phyloP scores from a whole-genome alignment of 2,113 vertebrate species.

The Muntiacus muntjak region DNA sequence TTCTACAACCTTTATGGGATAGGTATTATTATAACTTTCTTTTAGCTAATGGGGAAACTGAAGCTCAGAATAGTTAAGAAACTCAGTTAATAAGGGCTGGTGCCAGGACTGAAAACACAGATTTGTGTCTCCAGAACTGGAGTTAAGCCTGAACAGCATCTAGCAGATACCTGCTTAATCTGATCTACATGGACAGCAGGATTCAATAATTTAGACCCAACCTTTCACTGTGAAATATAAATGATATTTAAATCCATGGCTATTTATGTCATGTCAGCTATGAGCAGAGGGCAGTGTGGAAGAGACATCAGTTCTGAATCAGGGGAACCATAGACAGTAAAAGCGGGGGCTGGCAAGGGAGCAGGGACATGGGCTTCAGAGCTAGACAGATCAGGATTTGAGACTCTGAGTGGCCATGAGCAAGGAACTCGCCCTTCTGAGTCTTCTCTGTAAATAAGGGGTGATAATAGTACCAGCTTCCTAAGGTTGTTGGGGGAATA shows the following conservation, averaged over 20 bases:
- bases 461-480: not conserved
- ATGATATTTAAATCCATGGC: not conserved
- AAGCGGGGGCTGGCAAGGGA: not conserved
- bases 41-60: not conserved
- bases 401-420: not conserved
- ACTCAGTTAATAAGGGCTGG: not conserved
- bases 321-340: not conserved
- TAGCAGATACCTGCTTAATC: not conserved
- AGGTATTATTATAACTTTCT: not conserved
- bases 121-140: not conserved
- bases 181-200: not conserved
- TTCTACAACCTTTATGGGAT: not conserved
- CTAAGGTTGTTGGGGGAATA: not conserved
- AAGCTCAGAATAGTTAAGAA: not conserved
- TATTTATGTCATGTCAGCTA: not conserved
- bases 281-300: not conserved
- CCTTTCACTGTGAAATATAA: conserved; percentile 8
- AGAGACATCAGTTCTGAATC: not conserved
- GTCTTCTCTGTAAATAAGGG: not conserved
- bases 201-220: conserved; percentile 12
- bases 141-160: not conserved
- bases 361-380: not conserved
- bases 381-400: not conserved
- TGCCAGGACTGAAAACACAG: not conserved
- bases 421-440: not conserved